phyloP scores from a whole-genome alignment of 2,113 vertebrate genomes.

The Vulpes vulpes region DNA sequence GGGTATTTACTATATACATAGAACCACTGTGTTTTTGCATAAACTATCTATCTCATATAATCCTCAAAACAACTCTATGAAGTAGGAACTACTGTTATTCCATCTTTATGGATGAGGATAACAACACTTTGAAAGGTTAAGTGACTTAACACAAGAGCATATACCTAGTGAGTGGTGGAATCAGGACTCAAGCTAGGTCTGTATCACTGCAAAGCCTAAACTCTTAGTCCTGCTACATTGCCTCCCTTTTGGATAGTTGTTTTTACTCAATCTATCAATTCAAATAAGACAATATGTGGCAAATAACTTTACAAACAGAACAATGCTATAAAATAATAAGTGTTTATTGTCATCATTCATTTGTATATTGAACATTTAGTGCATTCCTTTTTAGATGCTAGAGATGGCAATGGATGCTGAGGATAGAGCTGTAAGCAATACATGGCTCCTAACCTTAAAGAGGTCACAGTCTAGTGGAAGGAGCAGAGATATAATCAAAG shows the following conservation, averaged over 20 bases:
- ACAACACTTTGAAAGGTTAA: background rate
- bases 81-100: background rate
- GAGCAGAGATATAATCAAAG: slow-evolving; percentile 18
- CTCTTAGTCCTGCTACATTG: background rate
- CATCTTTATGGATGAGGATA: background rate
- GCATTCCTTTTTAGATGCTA: background rate
- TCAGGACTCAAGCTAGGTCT: background rate
- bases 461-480: background rate
- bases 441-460: background rate
- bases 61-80: background rate
- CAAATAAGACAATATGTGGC: background rate
- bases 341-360: background rate
- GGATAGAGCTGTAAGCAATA: background rate
- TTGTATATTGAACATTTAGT: background rate
- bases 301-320: slow-evolving; percentile 6
- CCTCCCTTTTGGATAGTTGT: background rate
- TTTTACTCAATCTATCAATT: background rate
- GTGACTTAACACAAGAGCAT: background rate
- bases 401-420: background rate
- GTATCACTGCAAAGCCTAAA: slow-evolving; percentile 23
- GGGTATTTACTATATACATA: background rate
- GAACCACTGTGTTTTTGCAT: background rate
- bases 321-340: background rate
- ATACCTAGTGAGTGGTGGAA: background rate
- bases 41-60: background rate